Conservation (phyloP, 2,797 vertebrate genomes). For the Aulostomus chinensis region DNA sequence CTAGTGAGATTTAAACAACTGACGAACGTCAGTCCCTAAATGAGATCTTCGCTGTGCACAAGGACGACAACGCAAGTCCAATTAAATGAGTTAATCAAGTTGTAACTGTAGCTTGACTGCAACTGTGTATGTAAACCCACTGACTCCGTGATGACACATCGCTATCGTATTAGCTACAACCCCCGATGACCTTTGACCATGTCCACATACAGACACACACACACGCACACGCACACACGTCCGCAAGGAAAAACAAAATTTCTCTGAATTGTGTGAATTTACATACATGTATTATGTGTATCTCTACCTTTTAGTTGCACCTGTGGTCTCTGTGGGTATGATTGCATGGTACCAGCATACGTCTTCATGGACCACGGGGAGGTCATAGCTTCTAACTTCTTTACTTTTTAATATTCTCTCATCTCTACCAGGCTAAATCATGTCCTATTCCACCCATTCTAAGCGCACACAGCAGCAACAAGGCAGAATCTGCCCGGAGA, state of each 20-base stretch:
- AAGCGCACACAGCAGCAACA: slow-evolving; percentile 32
- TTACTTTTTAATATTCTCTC: slow-evolving; percentile 71
- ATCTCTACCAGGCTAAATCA: slow-evolving; percentile 56
- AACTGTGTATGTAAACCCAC: neutral
- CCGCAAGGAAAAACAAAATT: slow-evolving; percentile 33
- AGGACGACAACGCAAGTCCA: too few relatives aligned
- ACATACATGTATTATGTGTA: slow-evolving; percentile 22
- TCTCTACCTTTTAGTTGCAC: slow-evolving; percentile 21
- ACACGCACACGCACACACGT: slow-evolving; percentile 4
- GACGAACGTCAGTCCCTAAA: too few relatives aligned
- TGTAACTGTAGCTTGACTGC: too few relatives aligned
- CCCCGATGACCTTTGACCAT: slow-evolving; percentile 21
- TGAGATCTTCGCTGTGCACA: too few relatives aligned
- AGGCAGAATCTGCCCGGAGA: slow-evolving; percentile 50
- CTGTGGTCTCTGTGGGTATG: slow-evolving; percentile 31
- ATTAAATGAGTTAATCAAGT: too few relatives aligned
- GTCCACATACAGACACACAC: slow-evolving; percentile 9
- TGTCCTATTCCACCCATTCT: slow-evolving; percentile 43
- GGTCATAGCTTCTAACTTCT: slow-evolving; percentile 53
- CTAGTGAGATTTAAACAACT: too few relatives aligned
- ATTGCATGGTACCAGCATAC: slow-evolving; percentile 41
- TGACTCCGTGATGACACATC: neutral
- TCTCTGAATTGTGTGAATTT: slow-evolving; percentile 22
- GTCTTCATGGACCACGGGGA: slow-evolving; percentile 23
- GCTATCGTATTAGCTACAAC: slow-evolving; percentile 45